Evolutionary conservation across 53 echinoderm and acorn worm species (phyloP).

Genomic region (Zoroaster sp.): DNA sequence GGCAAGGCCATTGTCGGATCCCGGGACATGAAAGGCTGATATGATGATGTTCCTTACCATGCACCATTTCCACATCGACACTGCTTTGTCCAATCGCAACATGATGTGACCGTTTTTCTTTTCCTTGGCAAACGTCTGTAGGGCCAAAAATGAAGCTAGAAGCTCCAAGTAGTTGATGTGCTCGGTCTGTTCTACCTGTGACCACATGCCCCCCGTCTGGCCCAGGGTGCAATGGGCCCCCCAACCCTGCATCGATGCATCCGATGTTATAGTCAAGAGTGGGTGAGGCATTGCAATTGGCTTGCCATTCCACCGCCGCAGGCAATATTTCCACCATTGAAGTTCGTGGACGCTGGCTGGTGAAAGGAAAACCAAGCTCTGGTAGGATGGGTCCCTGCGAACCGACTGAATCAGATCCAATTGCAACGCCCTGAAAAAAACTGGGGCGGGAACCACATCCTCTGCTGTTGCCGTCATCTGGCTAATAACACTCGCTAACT

Average conservation of each 20-base stretch:
- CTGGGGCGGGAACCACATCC: conserved; percentile 26
- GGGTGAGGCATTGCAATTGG: not conserved
- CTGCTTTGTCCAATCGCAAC: conserved; percentile 61
- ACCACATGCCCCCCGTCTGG: conserved; percentile 52
- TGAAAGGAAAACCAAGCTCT: conserved; percentile 26
- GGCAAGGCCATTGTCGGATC: no score
- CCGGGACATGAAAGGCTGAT: no score
- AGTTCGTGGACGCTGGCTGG: conserved; percentile 25
- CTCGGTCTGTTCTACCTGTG: conserved; percentile 49
- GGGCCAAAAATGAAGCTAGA: conserved; percentile 61
- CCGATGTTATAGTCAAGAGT: conserved; percentile 39
- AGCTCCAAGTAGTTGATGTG: conserved; percentile 69
- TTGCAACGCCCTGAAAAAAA: conserved; percentile 28
- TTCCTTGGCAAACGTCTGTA: conserved; percentile 59
- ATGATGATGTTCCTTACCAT: conserved; percentile 55
- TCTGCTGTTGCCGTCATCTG: conserved; percentile 43
- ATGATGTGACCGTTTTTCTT: conserved; percentile 35
- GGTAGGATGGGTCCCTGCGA: conserved; percentile 26
- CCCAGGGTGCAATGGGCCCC: conserved; percentile 16
- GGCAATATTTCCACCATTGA: conserved; percentile 21
- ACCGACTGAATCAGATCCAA: conserved; percentile 24
- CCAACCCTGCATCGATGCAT: conserved; percentile 65
- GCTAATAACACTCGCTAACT: conserved; percentile 37
- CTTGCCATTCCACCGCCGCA: conserved; percentile 29
- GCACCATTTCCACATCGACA: conserved; percentile 68